Percentiles rank a stretch among this genome's conserved stretches.
Conservation (phyloP, 92 coral and sea anemone species). For the Montipora capitata region DNA sequence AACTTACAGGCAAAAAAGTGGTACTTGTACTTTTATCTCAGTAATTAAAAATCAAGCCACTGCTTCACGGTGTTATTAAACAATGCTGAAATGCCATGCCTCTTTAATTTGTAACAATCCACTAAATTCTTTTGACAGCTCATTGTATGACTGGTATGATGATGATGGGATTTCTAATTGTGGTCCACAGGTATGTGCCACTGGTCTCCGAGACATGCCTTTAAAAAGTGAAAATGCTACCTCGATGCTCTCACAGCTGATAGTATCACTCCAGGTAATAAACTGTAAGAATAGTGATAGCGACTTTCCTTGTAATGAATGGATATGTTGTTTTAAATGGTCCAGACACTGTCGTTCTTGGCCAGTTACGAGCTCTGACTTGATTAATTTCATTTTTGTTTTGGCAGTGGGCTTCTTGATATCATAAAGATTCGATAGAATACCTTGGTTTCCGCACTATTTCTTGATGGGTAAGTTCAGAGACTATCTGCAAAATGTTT, state of each 20-base stretch:
- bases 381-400: conserved; percentile 37
- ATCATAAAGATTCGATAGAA: conserved; percentile 20
- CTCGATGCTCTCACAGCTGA: background rate
- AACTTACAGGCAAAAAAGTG: background rate
- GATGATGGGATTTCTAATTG: conserved; percentile 58
- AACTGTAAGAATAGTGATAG: conserved; percentile 35
- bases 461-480: conserved; percentile 1
- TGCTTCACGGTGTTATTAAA: background rate
- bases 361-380: conserved; percentile 45
- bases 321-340: conserved; percentile 45
- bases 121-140: too few relatives aligned
- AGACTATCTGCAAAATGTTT: background rate
- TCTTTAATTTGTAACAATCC: too few relatives aligned
- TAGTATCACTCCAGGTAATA: conserved; percentile 62
- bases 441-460: conserved; percentile 19
- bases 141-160: background rate
- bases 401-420: conserved; percentile 38
- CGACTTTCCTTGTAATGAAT: conserved; percentile 35
- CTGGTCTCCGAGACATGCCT: background rate
- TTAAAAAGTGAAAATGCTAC: background rate
- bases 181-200: conserved; percentile 70
- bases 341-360: conserved; percentile 57
- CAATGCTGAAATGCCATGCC: background rate
- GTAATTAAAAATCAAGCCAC: background rate
- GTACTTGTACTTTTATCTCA: background rate